Conservation (phyloP, 1,140 invertebrate genomes). For the Drosophila varians region DNA sequence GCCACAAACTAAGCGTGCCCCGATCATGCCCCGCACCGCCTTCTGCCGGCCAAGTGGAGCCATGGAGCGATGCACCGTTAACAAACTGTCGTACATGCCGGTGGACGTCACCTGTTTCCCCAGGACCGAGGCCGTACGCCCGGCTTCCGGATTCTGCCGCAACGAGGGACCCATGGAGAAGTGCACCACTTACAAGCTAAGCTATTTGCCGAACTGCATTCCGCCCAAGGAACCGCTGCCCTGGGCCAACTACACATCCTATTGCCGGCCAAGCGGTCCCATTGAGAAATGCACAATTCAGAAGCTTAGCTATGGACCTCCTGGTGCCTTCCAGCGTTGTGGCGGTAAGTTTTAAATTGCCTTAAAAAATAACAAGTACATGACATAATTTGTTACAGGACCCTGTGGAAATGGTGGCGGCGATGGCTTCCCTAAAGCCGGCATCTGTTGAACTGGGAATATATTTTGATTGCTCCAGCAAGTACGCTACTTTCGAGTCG, state of each 20-base stretch:
- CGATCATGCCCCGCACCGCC: constrained; percentile 85
- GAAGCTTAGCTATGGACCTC: constrained; percentile 86
- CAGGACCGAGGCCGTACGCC: constrained; percentile 49
- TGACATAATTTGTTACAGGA: constrained; percentile 15
- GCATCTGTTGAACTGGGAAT: constrained; percentile 68
- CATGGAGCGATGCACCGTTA: constrained; percentile 85
- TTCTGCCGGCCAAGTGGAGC: constrained; percentile 85
- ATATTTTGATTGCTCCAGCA: constrained; percentile 38
- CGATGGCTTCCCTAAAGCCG: constrained; percentile 68
- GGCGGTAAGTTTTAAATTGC: constrained; percentile 50
- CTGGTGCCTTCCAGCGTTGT: constrained; percentile 73
- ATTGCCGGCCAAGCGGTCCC: constrained; percentile 83
- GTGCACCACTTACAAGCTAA: constrained; percentile 85
- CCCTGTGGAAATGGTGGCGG: constrained; percentile 41
- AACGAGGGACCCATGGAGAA: constrained; percentile 84
- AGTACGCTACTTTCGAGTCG: not conserved
- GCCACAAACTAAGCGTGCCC: constrained; percentile 84
- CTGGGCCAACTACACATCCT: constrained; percentile 84
- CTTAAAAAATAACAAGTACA: not conserved
- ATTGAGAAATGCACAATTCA: constrained; percentile 85
- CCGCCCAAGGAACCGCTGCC: constrained; percentile 84
- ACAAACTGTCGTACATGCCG: constrained; percentile 85
- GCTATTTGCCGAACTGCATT: constrained; percentile 85
- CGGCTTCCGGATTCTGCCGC: constrained; percentile 58
- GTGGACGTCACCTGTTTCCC: constrained; percentile 82